A percentile compares a stretch with the other conserved stretches of the same genome.
These are phyloP conservation scores for Eretmochelys imbricata DNA, from an alignment of 2,113 vertebrate genomes.

Conservation along the genomic window DNA sequence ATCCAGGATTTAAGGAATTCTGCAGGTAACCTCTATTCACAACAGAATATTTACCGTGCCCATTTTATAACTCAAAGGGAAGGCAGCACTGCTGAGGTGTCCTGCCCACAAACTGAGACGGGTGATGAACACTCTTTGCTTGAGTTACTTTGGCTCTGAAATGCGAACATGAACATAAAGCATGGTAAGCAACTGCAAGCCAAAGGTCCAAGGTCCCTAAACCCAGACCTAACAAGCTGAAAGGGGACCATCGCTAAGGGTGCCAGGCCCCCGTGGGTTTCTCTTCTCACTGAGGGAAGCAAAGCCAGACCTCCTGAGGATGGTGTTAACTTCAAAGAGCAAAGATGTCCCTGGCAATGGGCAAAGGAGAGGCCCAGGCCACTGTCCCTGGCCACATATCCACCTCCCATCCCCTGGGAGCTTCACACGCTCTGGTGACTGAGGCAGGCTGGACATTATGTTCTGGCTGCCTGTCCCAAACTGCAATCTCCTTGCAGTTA, in stretches of 20 bases:
- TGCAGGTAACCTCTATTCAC: not conserved
- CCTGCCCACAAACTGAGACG: not conserved
- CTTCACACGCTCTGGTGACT: not conserved
- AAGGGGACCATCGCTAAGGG: not conserved
- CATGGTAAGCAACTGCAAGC: rapidly evolving
- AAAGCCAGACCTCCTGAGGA: not conserved
- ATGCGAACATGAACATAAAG: not conserved
- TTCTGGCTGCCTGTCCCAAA: not conserved
- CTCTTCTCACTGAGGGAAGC: not conserved
- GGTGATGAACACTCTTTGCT: not conserved
- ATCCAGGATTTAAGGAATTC: not conserved
- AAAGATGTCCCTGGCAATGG: not conserved
- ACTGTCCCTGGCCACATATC: not conserved
- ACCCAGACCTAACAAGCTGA: not conserved
- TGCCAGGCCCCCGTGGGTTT: no score
- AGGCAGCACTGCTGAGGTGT: not conserved
- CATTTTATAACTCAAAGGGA: not conserved
- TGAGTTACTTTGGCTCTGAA: not conserved
- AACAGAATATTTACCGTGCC: not conserved
- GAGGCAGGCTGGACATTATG: rapidly evolving
- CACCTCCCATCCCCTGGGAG: not conserved
- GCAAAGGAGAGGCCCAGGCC: not conserved
- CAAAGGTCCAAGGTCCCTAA: not conserved
- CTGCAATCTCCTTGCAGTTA: not conserved
- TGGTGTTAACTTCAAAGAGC: not conserved